phyloP scores from a whole-genome alignment of 2,113 vertebrate species.

The Mustela lutreola region DNA sequence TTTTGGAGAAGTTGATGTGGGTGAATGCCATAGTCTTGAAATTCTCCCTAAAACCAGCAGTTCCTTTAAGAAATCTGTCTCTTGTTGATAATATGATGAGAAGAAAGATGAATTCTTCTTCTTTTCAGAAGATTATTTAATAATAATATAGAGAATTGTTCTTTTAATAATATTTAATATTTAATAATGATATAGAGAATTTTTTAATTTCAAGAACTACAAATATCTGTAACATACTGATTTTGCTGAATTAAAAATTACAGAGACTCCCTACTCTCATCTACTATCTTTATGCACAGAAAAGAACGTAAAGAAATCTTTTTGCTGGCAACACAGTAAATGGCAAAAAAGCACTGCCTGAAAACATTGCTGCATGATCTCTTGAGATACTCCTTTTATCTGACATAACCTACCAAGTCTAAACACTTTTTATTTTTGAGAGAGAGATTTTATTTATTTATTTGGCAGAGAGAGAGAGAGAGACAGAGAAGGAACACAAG shows the following conservation, averaged over 20 bases:
- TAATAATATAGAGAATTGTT: neutral
- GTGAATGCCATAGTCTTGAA: neutral
- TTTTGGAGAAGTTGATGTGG: neutral
- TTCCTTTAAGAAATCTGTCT: neutral
- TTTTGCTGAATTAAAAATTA: constrained; percentile 17
- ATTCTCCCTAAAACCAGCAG: neutral
- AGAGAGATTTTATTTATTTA: too few relatives aligned
- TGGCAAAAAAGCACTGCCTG: neutral
- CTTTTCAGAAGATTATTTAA: neutral
- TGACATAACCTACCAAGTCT: neutral
- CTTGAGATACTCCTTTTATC: neutral
- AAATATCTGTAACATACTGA: neutral
- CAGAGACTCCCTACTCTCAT: neutral
- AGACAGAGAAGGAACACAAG: too few relatives aligned
- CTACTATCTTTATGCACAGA: neutral
- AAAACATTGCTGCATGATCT: neutral
- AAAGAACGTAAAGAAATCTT: neutral
- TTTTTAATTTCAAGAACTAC: neutral
- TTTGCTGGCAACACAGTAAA: neutral
- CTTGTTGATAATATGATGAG: neutral
- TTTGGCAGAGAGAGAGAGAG: too few relatives aligned
- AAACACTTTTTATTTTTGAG: neutral
- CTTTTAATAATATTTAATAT: neutral
- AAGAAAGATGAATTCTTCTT: neutral
- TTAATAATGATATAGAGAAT: neutral